A percentile compares a stretch with the other conserved stretches of the same genome.
These are phyloP conservation scores for Nymphalis c-album DNA, from an alignment of 2,888 invertebrate genomes.

Conservation along the genomic window DNA sequence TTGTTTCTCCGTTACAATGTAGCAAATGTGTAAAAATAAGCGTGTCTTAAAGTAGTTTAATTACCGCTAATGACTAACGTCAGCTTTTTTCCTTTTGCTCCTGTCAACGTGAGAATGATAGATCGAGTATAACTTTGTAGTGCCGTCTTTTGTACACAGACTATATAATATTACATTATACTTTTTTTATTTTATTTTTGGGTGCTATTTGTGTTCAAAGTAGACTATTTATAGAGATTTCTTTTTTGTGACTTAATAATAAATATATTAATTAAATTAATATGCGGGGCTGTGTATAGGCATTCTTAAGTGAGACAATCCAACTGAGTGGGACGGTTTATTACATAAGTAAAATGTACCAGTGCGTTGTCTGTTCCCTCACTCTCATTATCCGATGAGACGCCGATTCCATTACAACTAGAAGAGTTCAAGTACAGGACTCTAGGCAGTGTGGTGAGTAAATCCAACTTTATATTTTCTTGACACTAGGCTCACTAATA, in stretches of 20 bases:
- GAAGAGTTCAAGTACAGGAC: no score
- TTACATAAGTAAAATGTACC: no score
- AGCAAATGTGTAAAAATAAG: constrained; percentile 35
- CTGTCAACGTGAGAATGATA: constrained; percentile 50
- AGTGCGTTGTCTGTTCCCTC: no score
- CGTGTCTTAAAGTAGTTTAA: constrained; percentile 49
- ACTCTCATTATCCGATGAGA: no score
- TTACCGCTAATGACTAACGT: constrained; percentile 59
- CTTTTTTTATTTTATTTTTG: constrained; percentile 8
- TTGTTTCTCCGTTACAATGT: not conserved
- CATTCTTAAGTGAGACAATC: no score
- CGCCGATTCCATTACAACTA: no score
- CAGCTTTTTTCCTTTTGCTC: constrained; percentile 44
- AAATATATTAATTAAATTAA: not conserved
- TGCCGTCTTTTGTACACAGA: constrained; percentile 32
- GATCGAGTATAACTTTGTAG: constrained; percentile 43
- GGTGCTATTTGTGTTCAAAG: not conserved
- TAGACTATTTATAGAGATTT: not conserved
- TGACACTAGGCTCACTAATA: no score
- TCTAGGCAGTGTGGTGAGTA: no score
- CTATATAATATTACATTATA: not conserved
- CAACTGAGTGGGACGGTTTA: no score
- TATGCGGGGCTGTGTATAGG: no score
- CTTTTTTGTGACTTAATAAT: not conserved
- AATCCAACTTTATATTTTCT: no score